A percentile compares a stretch with the other conserved stretches of the same genome.
These are phyloP conservation scores for Drosophila athabasca DNA, from an alignment of 1,140 invertebrate species.

Conservation along the genomic window DNA sequence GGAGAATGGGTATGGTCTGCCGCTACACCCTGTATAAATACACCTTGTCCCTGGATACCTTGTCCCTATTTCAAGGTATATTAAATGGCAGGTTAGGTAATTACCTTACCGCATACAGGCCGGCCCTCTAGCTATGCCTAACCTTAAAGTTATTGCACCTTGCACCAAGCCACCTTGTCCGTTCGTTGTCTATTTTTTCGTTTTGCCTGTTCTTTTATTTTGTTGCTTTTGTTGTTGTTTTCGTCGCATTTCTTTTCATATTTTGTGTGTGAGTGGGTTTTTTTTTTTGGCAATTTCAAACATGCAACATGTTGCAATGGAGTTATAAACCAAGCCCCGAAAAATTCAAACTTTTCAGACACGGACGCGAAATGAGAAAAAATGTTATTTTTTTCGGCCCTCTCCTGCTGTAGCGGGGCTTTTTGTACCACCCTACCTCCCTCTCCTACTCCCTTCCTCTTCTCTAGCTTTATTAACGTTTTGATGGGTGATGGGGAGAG, in stretches of 20 bases:
- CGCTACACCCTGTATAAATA: too few species aligned
- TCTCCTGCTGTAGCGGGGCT: slow-evolving; percentile 43
- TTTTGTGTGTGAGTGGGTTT: background rate
- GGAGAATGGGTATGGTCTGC: too few species aligned
- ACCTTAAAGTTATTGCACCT: too few species aligned
- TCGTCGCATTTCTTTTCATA: slow-evolving; percentile 38
- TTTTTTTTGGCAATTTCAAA: slow-evolving; percentile 60
- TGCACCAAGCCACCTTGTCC: slow-evolving; percentile 36
- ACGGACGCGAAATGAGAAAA: slow-evolving; percentile 18
- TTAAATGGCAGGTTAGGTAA: too few species aligned
- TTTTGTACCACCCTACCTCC: background rate
- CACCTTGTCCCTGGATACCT: too few species aligned
- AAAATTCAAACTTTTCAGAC: slow-evolving; percentile 64
- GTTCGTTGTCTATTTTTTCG: slow-evolving; percentile 21
- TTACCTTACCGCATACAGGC: too few species aligned
- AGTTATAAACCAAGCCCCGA: slow-evolving; percentile 58
- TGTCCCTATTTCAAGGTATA: too few species aligned
- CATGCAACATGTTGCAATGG: slow-evolving; percentile 78
- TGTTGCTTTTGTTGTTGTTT: slow-evolving; percentile 10
- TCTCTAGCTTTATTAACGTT: slow-evolving; percentile 69
- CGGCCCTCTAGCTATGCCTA: too few species aligned
- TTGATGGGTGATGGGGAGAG: slow-evolving; percentile 1
- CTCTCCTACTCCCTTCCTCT: slow-evolving; percentile 4
- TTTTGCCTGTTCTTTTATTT: slow-evolving; percentile 8
- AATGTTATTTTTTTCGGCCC: slow-evolving; percentile 44